Percentiles rank a stretch among this genome's conserved stretches.
Evolutionary conservation across 1,140 invertebrate species (phyloP).

Genomic region (Idris sp.): DNA sequence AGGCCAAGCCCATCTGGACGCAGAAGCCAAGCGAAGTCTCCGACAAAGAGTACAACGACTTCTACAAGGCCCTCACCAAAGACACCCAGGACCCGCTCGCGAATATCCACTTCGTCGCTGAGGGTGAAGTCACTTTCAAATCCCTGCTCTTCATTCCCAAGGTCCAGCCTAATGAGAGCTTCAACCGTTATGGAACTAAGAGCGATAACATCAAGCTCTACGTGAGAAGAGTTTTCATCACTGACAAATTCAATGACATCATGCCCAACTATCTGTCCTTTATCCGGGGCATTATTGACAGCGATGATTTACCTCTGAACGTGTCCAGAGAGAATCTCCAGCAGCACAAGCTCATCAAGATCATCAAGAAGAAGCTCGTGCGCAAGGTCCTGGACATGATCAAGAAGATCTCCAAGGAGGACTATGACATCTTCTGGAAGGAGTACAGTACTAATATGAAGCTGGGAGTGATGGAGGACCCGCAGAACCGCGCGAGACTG

Average conservation of each 20-base stretch:
- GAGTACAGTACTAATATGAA: slow-evolving; percentile 99
- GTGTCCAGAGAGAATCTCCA: slow-evolving; percentile 98
- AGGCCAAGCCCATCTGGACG: slow-evolving; percentile 98
- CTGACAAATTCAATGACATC: slow-evolving; percentile 99
- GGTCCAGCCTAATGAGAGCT: slow-evolving; percentile 92
- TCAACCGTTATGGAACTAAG: slow-evolving; percentile 96
- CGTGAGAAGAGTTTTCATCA: slow-evolving; percentile 98
- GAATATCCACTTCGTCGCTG: slow-evolving; percentile 97
- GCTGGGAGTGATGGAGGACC: slow-evolving; percentile 98
- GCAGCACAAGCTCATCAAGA: slow-evolving; percentile 99
- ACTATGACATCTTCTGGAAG: slow-evolving; percentile 98
- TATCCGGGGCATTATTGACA: slow-evolving; percentile 97
- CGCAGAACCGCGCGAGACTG: slow-evolving; percentile 95
- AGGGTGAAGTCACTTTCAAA: slow-evolving; percentile 99
- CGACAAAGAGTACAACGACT: slow-evolving; percentile 94
- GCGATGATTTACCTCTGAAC: slow-evolving; percentile 99
- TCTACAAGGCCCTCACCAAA: slow-evolving; percentile 96
- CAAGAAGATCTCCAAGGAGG: slow-evolving; percentile 95
- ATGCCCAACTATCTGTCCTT: slow-evolving; percentile 99
- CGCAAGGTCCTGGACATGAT: slow-evolving; percentile 98
- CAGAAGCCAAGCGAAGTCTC: slow-evolving; percentile 91
- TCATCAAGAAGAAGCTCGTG: slow-evolving; percentile 99
- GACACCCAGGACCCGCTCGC: slow-evolving; percentile 91
- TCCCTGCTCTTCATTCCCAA: slow-evolving; percentile 95
- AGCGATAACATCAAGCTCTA: slow-evolving; percentile 98